These are phyloP conservation scores for Drosophila meridionalis DNA, from an alignment of 2,888 invertebrate species.

Conservation along the genomic window DNA sequence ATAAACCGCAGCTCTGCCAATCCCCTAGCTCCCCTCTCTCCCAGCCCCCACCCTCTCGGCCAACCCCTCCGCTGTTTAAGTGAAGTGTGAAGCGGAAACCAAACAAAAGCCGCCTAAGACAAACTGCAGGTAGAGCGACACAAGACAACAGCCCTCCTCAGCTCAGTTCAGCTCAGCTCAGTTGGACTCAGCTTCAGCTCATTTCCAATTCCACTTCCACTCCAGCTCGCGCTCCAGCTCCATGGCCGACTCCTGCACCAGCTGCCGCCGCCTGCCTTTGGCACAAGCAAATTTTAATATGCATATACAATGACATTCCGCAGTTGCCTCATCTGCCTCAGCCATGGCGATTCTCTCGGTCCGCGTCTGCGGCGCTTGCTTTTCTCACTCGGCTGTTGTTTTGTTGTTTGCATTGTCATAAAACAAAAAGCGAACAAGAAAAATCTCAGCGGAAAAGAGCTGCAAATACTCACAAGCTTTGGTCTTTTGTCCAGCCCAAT, in stretches of 20 bases:
- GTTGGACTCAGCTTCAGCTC: conserved; percentile 13
- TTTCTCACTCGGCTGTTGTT: conserved; percentile 60
- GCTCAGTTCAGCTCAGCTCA: conserved; percentile 7
- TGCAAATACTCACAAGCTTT: conserved; percentile 49
- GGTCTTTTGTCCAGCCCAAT: conserved; percentile 51
- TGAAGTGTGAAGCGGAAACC: conserved; percentile 81
- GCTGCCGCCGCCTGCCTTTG: conserved; percentile 23
- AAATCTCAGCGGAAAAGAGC: conserved; percentile 64
- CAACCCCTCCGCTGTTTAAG: conserved; percentile 45
- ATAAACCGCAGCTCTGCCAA: conserved; percentile 64
- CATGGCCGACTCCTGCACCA: conserved; percentile 5
- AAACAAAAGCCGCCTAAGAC: conserved; percentile 77
- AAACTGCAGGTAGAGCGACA: conserved; percentile 65
- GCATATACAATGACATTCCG: conserved; percentile 63
- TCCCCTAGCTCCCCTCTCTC: not conserved
- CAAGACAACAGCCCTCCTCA: conserved; percentile 25
- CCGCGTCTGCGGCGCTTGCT: conserved; percentile 65
- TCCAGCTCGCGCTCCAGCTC: conserved; percentile 5
- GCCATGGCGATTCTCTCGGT: conserved; percentile 30
- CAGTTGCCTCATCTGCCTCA: conserved; percentile 5
- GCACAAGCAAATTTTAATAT: conserved; percentile 77
- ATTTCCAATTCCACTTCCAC: conserved; percentile 21
- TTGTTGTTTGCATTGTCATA: conserved; percentile 64
- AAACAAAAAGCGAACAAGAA: conserved; percentile 51
- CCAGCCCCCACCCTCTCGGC: not conserved